A percentile compares a stretch with the other conserved stretches of the same genome.
phyloP scores from a whole-genome alignment of 2,113 vertebrate species.

The Hemicordylus capensis region DNA sequence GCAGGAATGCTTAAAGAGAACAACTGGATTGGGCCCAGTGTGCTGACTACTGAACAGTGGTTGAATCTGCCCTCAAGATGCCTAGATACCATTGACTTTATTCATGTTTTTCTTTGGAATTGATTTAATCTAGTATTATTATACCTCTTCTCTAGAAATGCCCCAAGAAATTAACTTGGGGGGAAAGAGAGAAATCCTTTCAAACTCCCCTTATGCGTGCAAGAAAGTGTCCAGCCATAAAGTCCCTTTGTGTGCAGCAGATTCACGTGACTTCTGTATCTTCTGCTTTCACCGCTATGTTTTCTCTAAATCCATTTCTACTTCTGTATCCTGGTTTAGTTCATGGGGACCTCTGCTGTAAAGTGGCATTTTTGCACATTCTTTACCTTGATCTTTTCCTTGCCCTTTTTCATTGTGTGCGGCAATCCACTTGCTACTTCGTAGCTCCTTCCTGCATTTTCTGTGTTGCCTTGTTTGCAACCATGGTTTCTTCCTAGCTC shows the following conservation, averaged over 20 bases:
- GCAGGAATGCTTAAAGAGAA: not conserved
- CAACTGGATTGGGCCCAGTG: too few relatives aligned
- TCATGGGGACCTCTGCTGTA: constrained; percentile 66
- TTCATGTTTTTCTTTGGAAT: too few relatives aligned
- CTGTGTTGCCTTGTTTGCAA: constrained; percentile 38
- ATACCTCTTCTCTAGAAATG: not conserved
- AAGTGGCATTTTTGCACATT: constrained; percentile 40
- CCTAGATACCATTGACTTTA: not conserved
- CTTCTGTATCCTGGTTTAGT: constrained; percentile 47
- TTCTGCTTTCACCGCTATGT: constrained; percentile 17
- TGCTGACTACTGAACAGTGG: not conserved
- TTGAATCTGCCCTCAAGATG: not conserved
- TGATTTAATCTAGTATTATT: not conserved
- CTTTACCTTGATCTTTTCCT: constrained; percentile 55
- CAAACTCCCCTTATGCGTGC: not conserved
- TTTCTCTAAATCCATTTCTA: constrained; percentile 27
- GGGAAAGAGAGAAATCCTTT: not conserved
- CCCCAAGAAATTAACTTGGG: not conserved
- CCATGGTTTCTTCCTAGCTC: constrained; percentile 9
- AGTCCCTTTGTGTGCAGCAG: not conserved
- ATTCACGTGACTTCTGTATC: constrained; percentile 34
- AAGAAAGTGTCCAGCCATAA: not conserved
- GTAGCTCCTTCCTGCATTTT: constrained; percentile 15
- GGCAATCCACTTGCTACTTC: constrained; percentile 43
- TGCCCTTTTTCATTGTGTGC: constrained; percentile 53